Percentiles rank a stretch among this genome's conserved stretches.
These are phyloP conservation scores for Arge pagana DNA, from an alignment of 2,888 invertebrate genomes.

Conservation along the genomic window DNA sequence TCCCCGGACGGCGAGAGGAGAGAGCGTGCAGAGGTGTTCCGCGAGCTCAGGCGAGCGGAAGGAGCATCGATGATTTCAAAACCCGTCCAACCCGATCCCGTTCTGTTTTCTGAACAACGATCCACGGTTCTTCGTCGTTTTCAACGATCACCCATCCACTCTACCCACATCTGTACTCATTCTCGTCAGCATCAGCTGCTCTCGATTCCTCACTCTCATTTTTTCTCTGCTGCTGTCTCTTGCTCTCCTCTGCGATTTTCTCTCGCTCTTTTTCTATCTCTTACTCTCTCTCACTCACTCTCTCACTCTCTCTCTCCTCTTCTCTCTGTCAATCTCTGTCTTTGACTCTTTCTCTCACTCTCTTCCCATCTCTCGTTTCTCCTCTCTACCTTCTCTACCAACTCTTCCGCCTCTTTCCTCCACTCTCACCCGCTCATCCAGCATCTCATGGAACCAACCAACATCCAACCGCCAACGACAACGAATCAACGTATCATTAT, in stretches of 20 bases:
- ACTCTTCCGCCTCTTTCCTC: slow-evolving; percentile 35
- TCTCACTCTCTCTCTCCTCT: slow-evolving; percentile 15
- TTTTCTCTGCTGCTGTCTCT: too few relatives aligned
- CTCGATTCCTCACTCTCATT: too few relatives aligned
- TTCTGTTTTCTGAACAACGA: slow-evolving; percentile 54
- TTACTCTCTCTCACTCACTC: slow-evolving; percentile 32
- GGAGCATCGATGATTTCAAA: slow-evolving; percentile 39
- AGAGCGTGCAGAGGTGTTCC: slow-evolving; percentile 1
- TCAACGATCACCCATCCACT: slow-evolving; percentile 45
- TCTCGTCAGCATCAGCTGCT: too few relatives aligned
- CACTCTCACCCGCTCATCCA: background rate
- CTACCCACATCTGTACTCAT: too few relatives aligned
- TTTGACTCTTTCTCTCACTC: slow-evolving; percentile 3
- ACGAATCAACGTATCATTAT: too few relatives aligned
- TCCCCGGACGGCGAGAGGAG: too few relatives aligned
- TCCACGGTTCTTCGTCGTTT: slow-evolving; percentile 34
- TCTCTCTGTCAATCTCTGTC: background rate
- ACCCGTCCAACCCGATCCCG: slow-evolving; percentile 44
- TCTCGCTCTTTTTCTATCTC: slow-evolving; percentile 27
- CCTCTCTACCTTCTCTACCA: background rate
- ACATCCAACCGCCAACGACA: slow-evolving; percentile 28
- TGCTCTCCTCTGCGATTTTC: slow-evolving; percentile 16
- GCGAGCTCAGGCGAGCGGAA: too few relatives aligned
- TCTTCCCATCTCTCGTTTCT: slow-evolving; percentile 24
- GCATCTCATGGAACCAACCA: slow-evolving; percentile 24